These are phyloP conservation scores for Sminthurides bifidus DNA, from an alignment of 1,140 invertebrate genomes.

Conservation along the genomic window DNA sequence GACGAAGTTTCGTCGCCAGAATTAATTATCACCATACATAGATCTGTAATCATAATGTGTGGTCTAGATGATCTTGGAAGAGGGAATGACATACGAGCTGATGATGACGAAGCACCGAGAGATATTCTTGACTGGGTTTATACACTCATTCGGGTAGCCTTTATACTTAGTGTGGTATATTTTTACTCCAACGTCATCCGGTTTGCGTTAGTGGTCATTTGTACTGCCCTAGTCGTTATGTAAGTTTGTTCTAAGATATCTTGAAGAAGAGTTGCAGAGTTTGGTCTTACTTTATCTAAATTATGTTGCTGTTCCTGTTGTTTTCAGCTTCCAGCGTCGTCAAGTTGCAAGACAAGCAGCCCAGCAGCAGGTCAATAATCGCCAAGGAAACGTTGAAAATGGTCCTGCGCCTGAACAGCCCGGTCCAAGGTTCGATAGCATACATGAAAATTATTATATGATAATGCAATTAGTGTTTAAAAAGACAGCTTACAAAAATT, in stretches of 20 bases:
- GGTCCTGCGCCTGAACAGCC: not conserved
- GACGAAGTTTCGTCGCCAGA: no score
- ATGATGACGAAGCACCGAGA: constrained; percentile 26
- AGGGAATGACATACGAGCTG: constrained; percentile 8
- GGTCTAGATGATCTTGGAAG: not conserved
- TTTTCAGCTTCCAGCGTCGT: constrained; percentile 10
- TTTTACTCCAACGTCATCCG: constrained; percentile 31
- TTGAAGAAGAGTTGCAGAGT: not conserved
- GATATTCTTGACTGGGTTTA: constrained; percentile 32
- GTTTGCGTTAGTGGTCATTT: constrained; percentile 27
- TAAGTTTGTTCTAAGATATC: constrained; percentile 9
- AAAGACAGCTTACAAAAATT: not conserved
- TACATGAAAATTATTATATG: not conserved
- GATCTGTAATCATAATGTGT: not conserved
- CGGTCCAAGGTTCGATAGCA: not conserved
- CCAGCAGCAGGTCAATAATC: not conserved
- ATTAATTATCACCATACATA: no score
- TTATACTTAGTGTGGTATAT: constrained; percentile 30
- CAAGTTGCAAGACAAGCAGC: constrained; percentile 5
- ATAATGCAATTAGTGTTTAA: not conserved
- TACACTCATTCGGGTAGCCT: constrained; percentile 23
- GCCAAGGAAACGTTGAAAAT: not conserved
- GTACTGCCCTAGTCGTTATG: constrained; percentile 27
- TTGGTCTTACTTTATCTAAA: not conserved
- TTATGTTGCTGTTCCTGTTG: not conserved